Conservation (phyloP, 2,797 vertebrate species). For the Helicolenus hilgendorfi region DNA sequence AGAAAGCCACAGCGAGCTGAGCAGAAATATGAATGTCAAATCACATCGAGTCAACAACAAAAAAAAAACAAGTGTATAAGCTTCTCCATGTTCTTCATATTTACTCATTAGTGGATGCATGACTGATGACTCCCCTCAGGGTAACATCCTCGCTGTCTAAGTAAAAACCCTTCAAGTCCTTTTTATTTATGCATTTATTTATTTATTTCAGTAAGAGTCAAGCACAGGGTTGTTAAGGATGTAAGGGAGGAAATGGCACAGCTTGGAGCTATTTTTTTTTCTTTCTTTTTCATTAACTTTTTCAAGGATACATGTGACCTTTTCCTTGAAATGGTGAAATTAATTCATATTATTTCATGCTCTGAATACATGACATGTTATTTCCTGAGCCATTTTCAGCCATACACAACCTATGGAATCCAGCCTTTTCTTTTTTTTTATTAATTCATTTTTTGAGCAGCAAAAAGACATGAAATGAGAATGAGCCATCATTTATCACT, state of each 20-base stretch:
- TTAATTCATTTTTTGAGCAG: neutral
- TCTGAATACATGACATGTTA: constrained; percentile 14
- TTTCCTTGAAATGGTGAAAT: constrained; percentile 4
- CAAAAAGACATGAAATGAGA: neutral
- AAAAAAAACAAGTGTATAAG: neutral
- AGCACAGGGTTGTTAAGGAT: neutral
- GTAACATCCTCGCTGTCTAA: constrained; percentile 48
- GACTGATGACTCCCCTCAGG: constrained; percentile 45
- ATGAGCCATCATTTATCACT: neutral
- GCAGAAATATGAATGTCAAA: constrained; percentile 11
- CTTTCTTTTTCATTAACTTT: neutral
- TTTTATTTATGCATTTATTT: constrained; percentile 22
- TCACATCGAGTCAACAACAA: constrained; percentile 8
- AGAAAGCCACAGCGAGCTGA: neutral
- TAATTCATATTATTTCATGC: constrained; percentile 17
- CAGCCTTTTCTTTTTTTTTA: neutral
- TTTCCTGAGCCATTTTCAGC: neutral
- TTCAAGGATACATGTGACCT: constrained; percentile 13
- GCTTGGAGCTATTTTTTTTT: neutral
- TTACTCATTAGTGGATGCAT: constrained; percentile 35
- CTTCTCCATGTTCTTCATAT: constrained; percentile 28
- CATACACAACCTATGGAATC: neutral
- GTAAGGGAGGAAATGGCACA: constrained; percentile 17
- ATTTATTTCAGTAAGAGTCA: constrained; percentile 12
- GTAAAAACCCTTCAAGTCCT: constrained; percentile 36